Evolutionary conservation across 2,113 vertebrate species (phyloP).

Genomic region (Numenius arquata): DNA sequence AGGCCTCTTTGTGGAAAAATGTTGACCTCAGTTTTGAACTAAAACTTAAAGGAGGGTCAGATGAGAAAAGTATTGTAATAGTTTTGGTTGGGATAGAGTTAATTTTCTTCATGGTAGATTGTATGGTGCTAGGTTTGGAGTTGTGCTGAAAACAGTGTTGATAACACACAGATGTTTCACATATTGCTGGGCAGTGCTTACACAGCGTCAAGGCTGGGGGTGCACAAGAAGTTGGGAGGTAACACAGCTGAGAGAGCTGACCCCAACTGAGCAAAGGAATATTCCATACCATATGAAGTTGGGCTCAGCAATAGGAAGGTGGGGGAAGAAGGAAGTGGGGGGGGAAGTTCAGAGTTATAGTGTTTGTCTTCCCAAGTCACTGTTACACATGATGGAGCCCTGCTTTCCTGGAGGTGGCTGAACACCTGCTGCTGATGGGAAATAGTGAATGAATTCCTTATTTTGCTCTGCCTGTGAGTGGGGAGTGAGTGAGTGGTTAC

Average conservation of each 20-base stretch:
- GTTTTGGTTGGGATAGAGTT: neutral
- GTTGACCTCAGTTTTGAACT: neutral
- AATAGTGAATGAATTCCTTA: neutral
- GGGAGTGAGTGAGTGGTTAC: rapidly evolving
- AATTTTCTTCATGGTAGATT: neutral
- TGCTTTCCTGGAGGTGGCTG: neutral
- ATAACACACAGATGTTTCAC: rapidly evolving
- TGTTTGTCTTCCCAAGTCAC: neutral
- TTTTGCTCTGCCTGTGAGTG: neutral
- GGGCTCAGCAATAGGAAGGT: neutral
- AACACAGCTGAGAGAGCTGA: neutral
- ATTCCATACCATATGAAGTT: rapidly evolving
- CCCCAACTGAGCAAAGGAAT: neutral
- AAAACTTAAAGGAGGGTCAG: neutral
- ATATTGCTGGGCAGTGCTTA: neutral
- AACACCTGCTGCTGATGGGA: rapidly evolving
- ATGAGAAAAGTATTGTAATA: neutral
- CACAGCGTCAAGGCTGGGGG: rapidly evolving
- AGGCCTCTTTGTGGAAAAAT: neutral
- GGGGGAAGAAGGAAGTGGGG: neutral
- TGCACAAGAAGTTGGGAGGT: neutral
- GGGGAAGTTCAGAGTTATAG: neutral
- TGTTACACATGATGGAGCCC: rapidly evolving
- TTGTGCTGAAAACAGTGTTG: neutral
- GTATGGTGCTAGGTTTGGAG: neutral